Percentiles rank a stretch among this genome's conserved stretches.
phyloP scores from a whole-genome alignment of 2,797 vertebrate species.

The Clarias fuscus region DNA sequence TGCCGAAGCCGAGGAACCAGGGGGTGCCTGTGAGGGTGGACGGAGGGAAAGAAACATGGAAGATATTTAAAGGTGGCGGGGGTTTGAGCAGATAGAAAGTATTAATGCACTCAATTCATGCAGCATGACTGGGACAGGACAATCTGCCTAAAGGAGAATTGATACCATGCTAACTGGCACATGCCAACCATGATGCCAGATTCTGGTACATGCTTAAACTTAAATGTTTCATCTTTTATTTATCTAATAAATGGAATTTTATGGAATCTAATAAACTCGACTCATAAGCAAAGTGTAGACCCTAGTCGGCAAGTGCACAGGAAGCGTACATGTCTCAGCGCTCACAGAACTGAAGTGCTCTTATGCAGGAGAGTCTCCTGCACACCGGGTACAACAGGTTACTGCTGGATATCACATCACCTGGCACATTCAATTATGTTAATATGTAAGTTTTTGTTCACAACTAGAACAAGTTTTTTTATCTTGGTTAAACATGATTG shows the following conservation, averaged over 20 bases:
- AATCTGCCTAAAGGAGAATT: not conserved
- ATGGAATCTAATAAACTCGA: not conserved
- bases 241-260: too few relatives aligned
- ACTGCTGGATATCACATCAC: not conserved
- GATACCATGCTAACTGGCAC: not conserved
- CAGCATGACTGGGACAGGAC: not conserved
- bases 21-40: slow-evolving; percentile 74
- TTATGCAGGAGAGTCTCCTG: not conserved
- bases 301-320: not conserved
- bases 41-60: not conserved
- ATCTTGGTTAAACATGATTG: not conserved
- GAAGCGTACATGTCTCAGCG: not conserved
- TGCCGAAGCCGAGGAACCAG: slow-evolving; percentile 77
- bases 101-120: not conserved
- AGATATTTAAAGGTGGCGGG: not conserved
- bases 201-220: not conserved
- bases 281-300: not conserved
- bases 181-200: not conserved
- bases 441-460: not conserved
- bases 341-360: not conserved
- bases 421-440: not conserved
- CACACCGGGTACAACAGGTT: too few relatives aligned
- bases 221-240: too few relatives aligned
- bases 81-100: not conserved
- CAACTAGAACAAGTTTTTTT: not conserved